Base-by-base conservation (phyloP, 2,113 vertebrate genomes). In the Brienomyrus longianalis region DNA sequence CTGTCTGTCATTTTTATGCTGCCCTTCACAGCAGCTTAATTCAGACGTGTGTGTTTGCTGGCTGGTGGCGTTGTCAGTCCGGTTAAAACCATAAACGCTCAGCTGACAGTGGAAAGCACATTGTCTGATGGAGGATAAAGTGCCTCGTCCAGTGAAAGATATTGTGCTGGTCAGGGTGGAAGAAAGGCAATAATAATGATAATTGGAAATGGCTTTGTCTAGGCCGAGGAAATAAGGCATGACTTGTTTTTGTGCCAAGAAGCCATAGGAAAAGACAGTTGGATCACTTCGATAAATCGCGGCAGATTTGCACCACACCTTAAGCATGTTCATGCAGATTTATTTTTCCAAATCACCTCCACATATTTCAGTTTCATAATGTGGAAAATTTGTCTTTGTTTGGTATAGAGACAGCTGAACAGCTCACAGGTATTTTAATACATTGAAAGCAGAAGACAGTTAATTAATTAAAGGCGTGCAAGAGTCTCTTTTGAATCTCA, bases 101-200 rank as follows among this genome's bases (percentile, higher is more conserved):
- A 52, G 50, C 74, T 52, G 86, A 51, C 74, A 83, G 86, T 35
- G 87, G 31, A 66, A 77, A 74, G 84, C 51, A 87, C 50, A 74
- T 87, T 90, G 89, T 87, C 83, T 86, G 84, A 56, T 83, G 35
- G 43, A 39, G 90, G 91, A 85, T 80, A 80, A 80, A 80, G 74
- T 80, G 35, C 17, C 15, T 17, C 35, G 35, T 35, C 35, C 74
- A 43, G 35, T 80, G 74, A 86, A 88, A 89, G 89, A 91, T 85
- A 89, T 92, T 92, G 92, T 91, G 93, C 90, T 92, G 92, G 74
- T 90, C 51, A 51, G 89, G 90, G 90, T 89, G 80, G 93, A 90
- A 93, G 91, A 93, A 80, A 93, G 95, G 95, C 93, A 95, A 94
- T 95, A 95, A 95, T 94, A 95, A 94, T 95, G 93, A 94, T 96